These are phyloP conservation scores for Thymelicus lineola DNA, from an alignment of 2,888 invertebrate genomes.

Conservation along the genomic window DNA sequence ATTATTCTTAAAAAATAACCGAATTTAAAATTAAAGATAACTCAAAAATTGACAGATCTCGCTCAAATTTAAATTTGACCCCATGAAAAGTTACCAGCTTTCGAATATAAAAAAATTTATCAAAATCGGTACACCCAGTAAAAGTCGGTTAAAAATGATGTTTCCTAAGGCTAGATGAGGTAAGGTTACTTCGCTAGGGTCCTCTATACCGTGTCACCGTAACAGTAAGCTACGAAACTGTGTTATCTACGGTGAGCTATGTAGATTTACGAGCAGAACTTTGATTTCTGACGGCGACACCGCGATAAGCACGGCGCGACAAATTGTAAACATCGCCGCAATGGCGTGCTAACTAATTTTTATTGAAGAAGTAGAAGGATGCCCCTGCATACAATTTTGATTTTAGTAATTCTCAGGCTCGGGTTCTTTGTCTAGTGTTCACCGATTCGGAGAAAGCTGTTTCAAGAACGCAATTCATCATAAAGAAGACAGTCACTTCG, in stretches of 20 bases:
- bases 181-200: not conserved
- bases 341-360: not conserved
- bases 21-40: too few relatives aligned
- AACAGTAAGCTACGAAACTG: not conserved
- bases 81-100: too few relatives aligned
- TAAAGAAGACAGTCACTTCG: not conserved
- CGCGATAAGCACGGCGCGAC: conserved; percentile 12
- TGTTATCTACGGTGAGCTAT: conserved; percentile 2
- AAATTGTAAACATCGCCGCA: conserved; percentile 6
- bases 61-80: too few relatives aligned
- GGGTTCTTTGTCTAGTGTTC: too few relatives aligned
- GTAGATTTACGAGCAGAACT: conserved; percentile 19
- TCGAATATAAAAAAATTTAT: too few relatives aligned
- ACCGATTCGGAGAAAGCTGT: not conserved
- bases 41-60: too few relatives aligned
- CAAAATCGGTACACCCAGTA: too few relatives aligned
- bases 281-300: conserved; percentile 3
- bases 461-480: not conserved
- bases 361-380: not conserved
- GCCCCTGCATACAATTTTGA: too few relatives aligned
- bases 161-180: too few relatives aligned
- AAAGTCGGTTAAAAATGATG: too few relatives aligned
- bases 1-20: too few relatives aligned
- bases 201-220: not conserved
- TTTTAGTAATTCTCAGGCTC: too few relatives aligned